These are phyloP conservation scores for Dichetophora obliterata DNA, from an alignment of 2,888 invertebrate species.

Conservation along the genomic window DNA sequence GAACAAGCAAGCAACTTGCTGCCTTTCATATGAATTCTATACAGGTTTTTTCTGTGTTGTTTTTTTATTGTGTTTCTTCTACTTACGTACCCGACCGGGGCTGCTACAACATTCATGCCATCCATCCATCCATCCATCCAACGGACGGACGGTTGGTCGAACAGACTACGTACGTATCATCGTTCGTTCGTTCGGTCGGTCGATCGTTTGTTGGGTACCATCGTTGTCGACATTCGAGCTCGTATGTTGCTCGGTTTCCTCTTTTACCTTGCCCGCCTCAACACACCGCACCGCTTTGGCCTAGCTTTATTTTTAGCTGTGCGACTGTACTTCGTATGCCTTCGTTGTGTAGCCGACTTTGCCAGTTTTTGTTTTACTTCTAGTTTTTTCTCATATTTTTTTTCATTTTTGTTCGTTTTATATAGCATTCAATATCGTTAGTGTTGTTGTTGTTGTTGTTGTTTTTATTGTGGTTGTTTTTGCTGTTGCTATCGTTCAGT, in stretches of 20 bases:
- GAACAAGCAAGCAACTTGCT: slow-evolving; percentile 36
- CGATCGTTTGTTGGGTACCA: slow-evolving; percentile 16
- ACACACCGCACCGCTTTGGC: slow-evolving; percentile 48
- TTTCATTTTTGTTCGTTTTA: slow-evolving; percentile 42
- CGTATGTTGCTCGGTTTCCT: slow-evolving; percentile 42
- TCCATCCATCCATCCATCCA: slow-evolving; percentile 22
- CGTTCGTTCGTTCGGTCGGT: slow-evolving; percentile 25
- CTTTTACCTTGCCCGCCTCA: slow-evolving; percentile 39
- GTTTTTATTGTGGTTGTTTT: no score
- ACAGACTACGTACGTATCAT: slow-evolving; percentile 7
- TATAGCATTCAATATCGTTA: slow-evolving; percentile 30
- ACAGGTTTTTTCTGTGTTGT: slow-evolving; percentile 44
- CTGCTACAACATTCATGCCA: slow-evolving; percentile 14
- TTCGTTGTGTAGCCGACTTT: slow-evolving; percentile 51
- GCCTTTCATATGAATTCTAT: slow-evolving; percentile 50
- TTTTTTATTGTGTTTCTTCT: neutral
- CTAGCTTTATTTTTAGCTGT: slow-evolving; percentile 64
- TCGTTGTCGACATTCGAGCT: neutral
- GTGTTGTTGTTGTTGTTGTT: slow-evolving; percentile 55
- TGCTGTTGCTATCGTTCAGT: slow-evolving; percentile 53
- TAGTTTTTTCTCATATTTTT: slow-evolving; percentile 44
- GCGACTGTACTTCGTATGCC: slow-evolving; percentile 65
- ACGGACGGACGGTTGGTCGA: slow-evolving; percentile 12
- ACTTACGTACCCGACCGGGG: neutral
- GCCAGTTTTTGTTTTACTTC: slow-evolving; percentile 48